Evolutionary conservation across 2,888 invertebrate genomes (phyloP).

Genomic region (Eupsilia transversa): DNA sequence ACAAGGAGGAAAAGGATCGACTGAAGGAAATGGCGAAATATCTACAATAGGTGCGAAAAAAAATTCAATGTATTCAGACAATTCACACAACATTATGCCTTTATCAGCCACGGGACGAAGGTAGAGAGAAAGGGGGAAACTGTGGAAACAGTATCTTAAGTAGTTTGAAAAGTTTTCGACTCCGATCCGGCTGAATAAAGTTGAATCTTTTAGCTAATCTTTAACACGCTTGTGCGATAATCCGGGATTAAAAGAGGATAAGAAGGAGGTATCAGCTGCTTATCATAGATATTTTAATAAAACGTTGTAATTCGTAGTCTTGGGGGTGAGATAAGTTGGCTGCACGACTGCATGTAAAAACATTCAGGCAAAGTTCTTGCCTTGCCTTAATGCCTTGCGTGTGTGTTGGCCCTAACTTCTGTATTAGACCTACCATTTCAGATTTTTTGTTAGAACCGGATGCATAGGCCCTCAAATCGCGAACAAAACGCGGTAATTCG

Average conservation of each 20-base stretch:
- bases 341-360: not conserved
- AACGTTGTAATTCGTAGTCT: too few species aligned
- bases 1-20: not conserved
- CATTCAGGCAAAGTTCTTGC: not conserved
- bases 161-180: constrained; percentile 55
- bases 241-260: constrained; percentile 34
- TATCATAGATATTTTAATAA: constrained; percentile 29
- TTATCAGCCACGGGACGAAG: constrained; percentile 32
- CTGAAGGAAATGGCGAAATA: not conserved
- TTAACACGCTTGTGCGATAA: constrained; percentile 50
- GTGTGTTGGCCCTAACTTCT: not conserved
- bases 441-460: not conserved
- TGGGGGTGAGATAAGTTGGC: not conserved
- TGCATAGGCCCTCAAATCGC: not conserved
- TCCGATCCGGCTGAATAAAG: constrained; percentile 50
- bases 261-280: constrained; percentile 35
- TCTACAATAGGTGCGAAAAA: not conserved
- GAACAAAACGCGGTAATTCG: not conserved
- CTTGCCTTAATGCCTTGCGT: not conserved
- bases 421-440: not conserved
- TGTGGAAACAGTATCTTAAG: constrained; percentile 48
- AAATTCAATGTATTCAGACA: constrained; percentile 18
- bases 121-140: constrained; percentile 32
- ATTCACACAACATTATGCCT: constrained; percentile 15
- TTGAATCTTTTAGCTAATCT: constrained; percentile 58